Evolutionary conservation across 2,113 vertebrate species (phyloP).

Genomic region (Bubo scandiacus): DNA sequence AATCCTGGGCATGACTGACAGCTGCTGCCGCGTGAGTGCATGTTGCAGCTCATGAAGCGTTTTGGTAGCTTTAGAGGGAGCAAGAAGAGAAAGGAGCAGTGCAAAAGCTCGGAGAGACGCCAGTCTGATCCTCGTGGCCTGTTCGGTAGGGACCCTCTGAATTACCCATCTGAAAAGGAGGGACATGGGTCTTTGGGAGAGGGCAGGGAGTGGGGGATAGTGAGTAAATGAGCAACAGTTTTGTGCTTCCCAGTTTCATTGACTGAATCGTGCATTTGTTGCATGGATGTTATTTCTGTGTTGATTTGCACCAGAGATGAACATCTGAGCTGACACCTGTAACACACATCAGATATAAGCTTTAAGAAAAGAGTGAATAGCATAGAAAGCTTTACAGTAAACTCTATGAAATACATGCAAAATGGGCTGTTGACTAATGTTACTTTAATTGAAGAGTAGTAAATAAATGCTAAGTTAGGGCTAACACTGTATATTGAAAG

Average conservation of each 20-base stretch:
- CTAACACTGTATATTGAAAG: background rate
- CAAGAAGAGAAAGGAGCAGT: constrained; percentile 84
- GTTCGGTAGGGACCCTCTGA: constrained; percentile 66
- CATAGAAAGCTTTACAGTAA: background rate
- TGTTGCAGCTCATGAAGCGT: constrained; percentile 87
- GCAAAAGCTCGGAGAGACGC: constrained; percentile 73
- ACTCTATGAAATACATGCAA: background rate
- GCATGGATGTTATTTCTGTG: fast-evolving
- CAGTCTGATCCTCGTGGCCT: constrained; percentile 83
- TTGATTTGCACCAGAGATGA: background rate
- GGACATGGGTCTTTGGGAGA: background rate
- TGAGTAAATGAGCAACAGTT: fast-evolving
- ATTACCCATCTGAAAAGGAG: fast-evolving
- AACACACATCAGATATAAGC: background rate
- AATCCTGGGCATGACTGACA: constrained; percentile 43
- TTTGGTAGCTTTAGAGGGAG: constrained; percentile 90
- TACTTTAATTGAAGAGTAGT: background rate
- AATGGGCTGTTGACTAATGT: background rate
- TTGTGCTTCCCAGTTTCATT: background rate
- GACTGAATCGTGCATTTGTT: fast-evolving
- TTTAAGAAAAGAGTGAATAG: background rate
- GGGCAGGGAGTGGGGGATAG: background rate
- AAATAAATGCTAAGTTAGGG: background rate
- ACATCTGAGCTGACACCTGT: background rate
- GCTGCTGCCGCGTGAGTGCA: background rate